Evolutionary conservation across 2,888 invertebrate genomes (phyloP).

Genomic region (Ditylenchus weischeri): DNA sequence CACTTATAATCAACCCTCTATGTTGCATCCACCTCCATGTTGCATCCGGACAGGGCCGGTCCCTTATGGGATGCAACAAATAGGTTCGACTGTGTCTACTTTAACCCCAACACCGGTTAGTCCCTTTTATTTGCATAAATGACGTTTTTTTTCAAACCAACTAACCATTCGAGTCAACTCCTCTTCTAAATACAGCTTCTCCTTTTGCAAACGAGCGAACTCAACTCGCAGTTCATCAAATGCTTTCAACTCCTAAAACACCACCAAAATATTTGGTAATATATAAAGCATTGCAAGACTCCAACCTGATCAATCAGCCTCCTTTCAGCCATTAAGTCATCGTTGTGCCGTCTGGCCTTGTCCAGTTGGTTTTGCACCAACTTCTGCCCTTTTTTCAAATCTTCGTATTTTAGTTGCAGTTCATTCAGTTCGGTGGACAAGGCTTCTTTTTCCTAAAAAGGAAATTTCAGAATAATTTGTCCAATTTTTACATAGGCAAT

Average conservation of each 20-base stretch:
- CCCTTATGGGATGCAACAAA: too few species aligned
- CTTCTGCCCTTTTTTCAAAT: slow-evolving; percentile 1
- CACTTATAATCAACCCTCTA: too few species aligned
- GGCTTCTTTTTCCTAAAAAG: slow-evolving; percentile 6
- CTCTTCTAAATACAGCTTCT: slow-evolving; percentile 3
- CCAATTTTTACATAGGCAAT: too few species aligned
- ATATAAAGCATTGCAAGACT: background rate
- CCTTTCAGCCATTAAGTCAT: slow-evolving; percentile 12
- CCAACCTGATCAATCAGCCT: slow-evolving; percentile 6
- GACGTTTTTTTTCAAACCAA: background rate
- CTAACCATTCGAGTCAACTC: slow-evolving; percentile 4
- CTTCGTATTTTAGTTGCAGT: slow-evolving; percentile 13
- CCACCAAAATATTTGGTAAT: background rate
- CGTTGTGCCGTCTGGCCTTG: slow-evolving; percentile 12
- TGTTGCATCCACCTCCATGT: too few species aligned
- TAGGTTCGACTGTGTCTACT: too few species aligned
- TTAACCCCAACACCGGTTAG: too few species aligned
- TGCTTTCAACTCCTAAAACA: slow-evolving; percentile 5
- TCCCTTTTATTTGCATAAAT: too few species aligned
- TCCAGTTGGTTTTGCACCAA: slow-evolving; percentile 6
- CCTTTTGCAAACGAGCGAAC: slow-evolving; percentile 4
- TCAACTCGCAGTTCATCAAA: slow-evolving; percentile 1
- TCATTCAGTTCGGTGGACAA: slow-evolving; percentile 14
- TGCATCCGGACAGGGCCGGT: too few species aligned
- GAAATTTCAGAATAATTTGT: too few species aligned